Evolutionary conservation across 2,113 vertebrate genomes (phyloP).

Genomic region (Siniperca knerii): DNA sequence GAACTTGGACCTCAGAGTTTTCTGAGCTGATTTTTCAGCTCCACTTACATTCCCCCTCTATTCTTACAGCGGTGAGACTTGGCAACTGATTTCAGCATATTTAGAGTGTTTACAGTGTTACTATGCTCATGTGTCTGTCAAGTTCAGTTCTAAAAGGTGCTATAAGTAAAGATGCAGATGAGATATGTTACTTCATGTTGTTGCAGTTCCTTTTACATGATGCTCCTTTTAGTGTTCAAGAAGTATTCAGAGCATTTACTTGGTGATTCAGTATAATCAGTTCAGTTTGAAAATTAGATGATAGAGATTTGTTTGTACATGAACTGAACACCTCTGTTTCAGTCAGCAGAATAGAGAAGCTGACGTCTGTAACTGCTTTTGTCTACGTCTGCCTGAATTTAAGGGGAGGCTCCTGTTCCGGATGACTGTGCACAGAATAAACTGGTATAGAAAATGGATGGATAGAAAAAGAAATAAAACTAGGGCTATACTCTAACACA

Average conservation of each 20-base stretch:
- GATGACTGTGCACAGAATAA: background rate
- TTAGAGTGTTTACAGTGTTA: background rate
- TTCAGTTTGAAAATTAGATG: no score
- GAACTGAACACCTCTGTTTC: no score
- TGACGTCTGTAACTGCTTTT: background rate
- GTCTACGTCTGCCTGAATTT: background rate
- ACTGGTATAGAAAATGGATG: background rate
- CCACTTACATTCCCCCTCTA: background rate
- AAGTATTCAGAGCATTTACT: no score
- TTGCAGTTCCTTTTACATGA: no score
- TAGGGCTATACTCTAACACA: background rate
- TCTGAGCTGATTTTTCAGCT: constrained; percentile 23
- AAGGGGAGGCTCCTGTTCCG: background rate
- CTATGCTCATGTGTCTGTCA: background rate
- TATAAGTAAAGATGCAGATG: background rate
- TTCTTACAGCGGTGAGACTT: background rate
- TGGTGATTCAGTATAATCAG: background rate
- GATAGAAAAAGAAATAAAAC: background rate
- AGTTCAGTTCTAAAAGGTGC: background rate
- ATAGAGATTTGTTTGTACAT: no score
- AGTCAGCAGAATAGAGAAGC: no score
- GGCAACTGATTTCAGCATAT: constrained; percentile 29
- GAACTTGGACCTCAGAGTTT: constrained; percentile 31
- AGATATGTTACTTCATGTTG: background rate
- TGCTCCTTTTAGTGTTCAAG: no score